A percentile compares a stretch with the other conserved stretches of the same genome.
Evolutionary conservation across 2,113 vertebrate species (phyloP).

Genomic region (Gobio gobio): DNA sequence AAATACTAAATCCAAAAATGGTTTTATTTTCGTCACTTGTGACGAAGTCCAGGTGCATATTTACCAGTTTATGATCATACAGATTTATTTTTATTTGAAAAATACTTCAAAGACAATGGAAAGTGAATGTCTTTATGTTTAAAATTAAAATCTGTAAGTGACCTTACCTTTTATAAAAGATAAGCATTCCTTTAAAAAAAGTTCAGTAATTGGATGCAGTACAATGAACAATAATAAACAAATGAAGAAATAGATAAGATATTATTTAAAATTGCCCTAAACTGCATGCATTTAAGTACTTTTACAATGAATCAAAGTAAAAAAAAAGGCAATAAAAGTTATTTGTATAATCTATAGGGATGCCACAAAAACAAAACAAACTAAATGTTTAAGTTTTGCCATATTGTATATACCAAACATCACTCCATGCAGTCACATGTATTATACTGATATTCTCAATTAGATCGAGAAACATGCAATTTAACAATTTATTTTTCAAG

Average conservation of each 20-base stretch:
- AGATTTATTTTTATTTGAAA: constrained; percentile 26
- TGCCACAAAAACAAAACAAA: constrained; percentile 2
- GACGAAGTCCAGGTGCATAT: not conserved
- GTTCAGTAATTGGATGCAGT: not conserved
- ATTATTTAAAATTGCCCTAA: not conserved
- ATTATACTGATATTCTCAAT: not conserved
- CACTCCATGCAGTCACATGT: not conserved
- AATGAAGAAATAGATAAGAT: not conserved
- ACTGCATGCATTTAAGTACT: constrained; percentile 20
- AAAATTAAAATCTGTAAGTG: constrained; percentile 24
- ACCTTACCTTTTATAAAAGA: constrained; percentile 4
- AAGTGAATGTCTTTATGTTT: constrained; percentile 39
- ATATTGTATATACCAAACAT: not conserved
- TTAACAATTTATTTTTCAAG: not conserved
- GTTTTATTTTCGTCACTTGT: not conserved
- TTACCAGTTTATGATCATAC: not conserved
- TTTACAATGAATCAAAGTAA: constrained; percentile 23
- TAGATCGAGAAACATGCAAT: not conserved
- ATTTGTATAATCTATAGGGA: not conserved
- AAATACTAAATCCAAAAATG: not conserved
- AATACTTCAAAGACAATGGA: constrained; percentile 20
- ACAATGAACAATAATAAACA: not conserved
- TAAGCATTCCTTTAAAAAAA: constrained; percentile 13
- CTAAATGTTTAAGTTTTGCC: not conserved
- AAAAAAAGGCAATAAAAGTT: constrained; percentile 1